Conservation (phyloP, 2,113 vertebrate genomes). For the Puma concolor region DNA sequence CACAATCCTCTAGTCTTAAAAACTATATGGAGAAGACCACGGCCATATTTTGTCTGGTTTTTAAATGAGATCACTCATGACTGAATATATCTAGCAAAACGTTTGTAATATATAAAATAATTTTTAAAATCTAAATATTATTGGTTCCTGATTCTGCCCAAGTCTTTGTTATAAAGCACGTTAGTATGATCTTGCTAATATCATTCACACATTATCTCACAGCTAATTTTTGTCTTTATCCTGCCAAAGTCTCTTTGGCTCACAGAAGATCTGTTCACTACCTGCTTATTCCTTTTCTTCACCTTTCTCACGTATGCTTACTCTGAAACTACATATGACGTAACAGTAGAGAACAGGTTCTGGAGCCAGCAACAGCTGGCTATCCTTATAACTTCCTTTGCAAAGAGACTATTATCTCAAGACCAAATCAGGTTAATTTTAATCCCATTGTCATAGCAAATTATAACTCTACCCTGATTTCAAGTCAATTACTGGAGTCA, state of each 20-base stretch:
- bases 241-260: not conserved
- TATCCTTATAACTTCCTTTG: not conserved
- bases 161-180: not conserved
- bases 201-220: not conserved
- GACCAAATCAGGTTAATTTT: not conserved
- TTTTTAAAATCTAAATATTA: not conserved
- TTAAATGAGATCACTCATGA: not conserved
- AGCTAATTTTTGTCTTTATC: not conserved
- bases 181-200: not conserved
- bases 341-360: not conserved
- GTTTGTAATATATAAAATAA: not conserved
- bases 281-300: not conserved
- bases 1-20: not conserved
- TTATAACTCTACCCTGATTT: not conserved
- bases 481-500: not conserved
- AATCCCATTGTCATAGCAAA: not conserved
- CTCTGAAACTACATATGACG: not conserved
- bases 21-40: not conserved
- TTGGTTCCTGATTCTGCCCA: not conserved
- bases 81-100: not conserved
- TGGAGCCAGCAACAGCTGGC: not conserved
- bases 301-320: not conserved
- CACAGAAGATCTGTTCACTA: not conserved
- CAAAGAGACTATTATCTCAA: not conserved
- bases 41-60: not conserved